Evolutionary conservation across 2,888 invertebrate species (phyloP).

Genomic region (Dysmachus trigonus): DNA sequence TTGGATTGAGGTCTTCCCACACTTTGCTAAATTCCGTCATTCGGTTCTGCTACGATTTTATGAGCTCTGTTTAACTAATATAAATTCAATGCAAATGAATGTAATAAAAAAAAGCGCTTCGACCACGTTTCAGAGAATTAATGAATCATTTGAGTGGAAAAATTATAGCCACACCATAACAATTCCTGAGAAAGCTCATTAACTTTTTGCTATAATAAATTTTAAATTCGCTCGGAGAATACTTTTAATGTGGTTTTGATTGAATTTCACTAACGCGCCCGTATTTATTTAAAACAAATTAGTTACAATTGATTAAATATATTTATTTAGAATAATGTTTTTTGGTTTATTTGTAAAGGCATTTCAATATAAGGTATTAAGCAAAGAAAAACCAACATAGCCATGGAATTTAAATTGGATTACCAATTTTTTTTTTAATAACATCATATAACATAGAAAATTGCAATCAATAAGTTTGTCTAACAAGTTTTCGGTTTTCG

Average conservation of each 20-base stretch:
- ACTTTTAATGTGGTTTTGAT: neutral
- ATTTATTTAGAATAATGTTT: neutral
- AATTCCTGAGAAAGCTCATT: neutral
- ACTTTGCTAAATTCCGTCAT: neutral
- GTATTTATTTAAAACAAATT: neutral
- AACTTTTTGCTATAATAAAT: neutral
- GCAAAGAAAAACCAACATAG: too few relatives aligned
- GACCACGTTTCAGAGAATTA: neutral
- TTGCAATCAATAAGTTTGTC: too few relatives aligned
- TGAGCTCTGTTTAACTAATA: too few relatives aligned
- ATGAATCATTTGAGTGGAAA: neutral
- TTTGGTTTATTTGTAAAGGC: neutral
- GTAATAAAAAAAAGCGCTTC: neutral
- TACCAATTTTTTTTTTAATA: too few relatives aligned
- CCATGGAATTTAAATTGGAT: too few relatives aligned
- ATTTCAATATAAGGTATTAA: too few relatives aligned
- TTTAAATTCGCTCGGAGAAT: neutral
- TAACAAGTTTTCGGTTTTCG: too few relatives aligned
- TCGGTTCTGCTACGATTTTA: neutral
- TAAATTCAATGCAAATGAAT: neutral
- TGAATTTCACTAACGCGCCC: neutral
- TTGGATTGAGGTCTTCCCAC: too few relatives aligned
- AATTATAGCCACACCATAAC: too few relatives aligned
- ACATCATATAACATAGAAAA: too few relatives aligned
- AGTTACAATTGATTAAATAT: neutral